Percentiles rank a stretch among this genome's conserved stretches.
These are phyloP conservation scores for Manis crassicaudata DNA, from an alignment of 2,797 vertebrate species.

Conservation along the genomic window DNA sequence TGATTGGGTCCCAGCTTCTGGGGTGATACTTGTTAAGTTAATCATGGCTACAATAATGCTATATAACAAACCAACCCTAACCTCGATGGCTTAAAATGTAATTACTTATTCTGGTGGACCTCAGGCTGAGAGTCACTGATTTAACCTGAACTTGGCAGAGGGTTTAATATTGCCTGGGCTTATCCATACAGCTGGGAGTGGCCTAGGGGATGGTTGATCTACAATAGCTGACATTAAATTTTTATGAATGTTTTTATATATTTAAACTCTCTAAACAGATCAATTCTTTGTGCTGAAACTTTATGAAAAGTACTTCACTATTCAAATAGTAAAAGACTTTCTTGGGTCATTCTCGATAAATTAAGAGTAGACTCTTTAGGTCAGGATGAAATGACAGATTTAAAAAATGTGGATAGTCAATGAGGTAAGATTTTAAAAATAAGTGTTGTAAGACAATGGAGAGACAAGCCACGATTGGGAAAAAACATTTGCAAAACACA, in stretches of 20 bases:
- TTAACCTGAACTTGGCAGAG: neutral
- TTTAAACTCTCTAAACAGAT: neutral
- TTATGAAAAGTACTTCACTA: neutral
- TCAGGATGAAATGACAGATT: conserved; percentile 5
- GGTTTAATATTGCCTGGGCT: neutral
- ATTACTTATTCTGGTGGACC: neutral
- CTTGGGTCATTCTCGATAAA: neutral
- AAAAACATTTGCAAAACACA: neutral
- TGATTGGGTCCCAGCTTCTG: neutral
- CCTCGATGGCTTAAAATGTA: neutral
- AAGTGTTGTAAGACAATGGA: neutral
- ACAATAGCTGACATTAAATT: neutral
- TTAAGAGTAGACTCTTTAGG: neutral
- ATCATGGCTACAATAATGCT: neutral
- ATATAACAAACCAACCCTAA: neutral
- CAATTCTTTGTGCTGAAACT: neutral
- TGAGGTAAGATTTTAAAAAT: neutral
- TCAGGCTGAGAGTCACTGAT: neutral
- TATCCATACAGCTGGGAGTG: neutral
- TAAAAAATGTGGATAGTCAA: neutral
- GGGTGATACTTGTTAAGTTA: neutral
- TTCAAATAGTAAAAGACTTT: neutral
- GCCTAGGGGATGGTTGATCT: neutral
- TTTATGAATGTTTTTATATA: neutral
- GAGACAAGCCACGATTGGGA: neutral